Percentiles rank a stretch among this genome's conserved stretches.
These are phyloP conservation scores for Leucoptera coffeella DNA, from an alignment of 2,888 invertebrate genomes.

Conservation along the genomic window DNA sequence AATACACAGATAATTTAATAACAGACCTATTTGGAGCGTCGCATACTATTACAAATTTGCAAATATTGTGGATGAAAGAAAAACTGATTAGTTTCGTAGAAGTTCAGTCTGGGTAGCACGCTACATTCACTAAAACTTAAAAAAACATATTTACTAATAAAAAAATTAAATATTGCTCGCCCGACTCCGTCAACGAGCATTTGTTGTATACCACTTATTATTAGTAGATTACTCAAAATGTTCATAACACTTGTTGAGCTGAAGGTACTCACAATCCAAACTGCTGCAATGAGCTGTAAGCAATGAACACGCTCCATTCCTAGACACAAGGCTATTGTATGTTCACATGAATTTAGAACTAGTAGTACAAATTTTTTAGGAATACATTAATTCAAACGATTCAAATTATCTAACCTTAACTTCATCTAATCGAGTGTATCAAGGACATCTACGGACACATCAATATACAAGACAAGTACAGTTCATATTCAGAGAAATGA, in stretches of 20 bases:
- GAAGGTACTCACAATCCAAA: slow-evolving; percentile 30
- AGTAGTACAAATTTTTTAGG: slow-evolving; percentile 50
- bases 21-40: slow-evolving; percentile 42
- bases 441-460: slow-evolving; percentile 39
- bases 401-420: slow-evolving; percentile 46
- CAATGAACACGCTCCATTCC: slow-evolving; percentile 40
- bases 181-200: slow-evolving; percentile 42
- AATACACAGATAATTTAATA: slow-evolving; percentile 48
- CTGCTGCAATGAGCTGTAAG: slow-evolving; percentile 37
- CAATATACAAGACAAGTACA: slow-evolving; percentile 32
- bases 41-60: slow-evolving; percentile 17
- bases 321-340: slow-evolving; percentile 47
- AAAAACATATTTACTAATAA: slow-evolving; percentile 32
- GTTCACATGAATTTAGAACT: slow-evolving; percentile 48
- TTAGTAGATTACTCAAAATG: slow-evolving; percentile 39
- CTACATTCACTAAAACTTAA: slow-evolving; percentile 45
- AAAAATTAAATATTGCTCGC: slow-evolving; percentile 35
- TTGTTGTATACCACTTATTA: slow-evolving; percentile 40
- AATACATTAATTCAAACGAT: slow-evolving; percentile 42
- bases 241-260: slow-evolving; percentile 43
- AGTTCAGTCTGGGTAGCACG: slow-evolving; percentile 41
- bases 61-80: slow-evolving; percentile 55
- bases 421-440: slow-evolving; percentile 38
- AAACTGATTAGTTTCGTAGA: slow-evolving; percentile 21
- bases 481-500: no score